Evolutionary conservation across 2,888 invertebrate species (phyloP).

Genomic region (Heteromurus nitidus): DNA sequence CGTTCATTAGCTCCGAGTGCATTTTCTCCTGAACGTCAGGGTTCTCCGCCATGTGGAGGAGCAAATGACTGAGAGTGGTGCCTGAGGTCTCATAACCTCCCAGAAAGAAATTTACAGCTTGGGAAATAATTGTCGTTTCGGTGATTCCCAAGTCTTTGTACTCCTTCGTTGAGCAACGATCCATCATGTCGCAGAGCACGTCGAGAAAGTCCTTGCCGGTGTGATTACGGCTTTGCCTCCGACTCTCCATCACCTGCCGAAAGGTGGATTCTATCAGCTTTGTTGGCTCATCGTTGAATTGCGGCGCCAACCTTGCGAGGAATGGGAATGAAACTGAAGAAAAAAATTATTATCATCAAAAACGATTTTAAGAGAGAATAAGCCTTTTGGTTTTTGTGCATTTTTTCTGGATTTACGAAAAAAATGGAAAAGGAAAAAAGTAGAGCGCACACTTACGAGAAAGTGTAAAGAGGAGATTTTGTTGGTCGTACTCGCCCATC

Average conservation of each 20-base stretch:
- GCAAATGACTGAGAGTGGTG: conserved; percentile 64
- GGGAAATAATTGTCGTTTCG: conserved; percentile 67
- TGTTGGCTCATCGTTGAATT: conserved; percentile 55
- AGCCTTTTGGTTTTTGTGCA: too few species aligned
- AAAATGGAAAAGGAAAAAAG: conserved; percentile 18
- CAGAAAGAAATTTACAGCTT: conserved; percentile 70
- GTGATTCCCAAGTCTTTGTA: conserved; percentile 61
- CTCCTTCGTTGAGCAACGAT: conserved; percentile 52
- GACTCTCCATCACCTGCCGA: conserved; percentile 52
- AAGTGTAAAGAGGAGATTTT: conserved; percentile 63
- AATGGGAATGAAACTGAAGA: conserved; percentile 68
- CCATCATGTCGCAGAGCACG: conserved; percentile 63
- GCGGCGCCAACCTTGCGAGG: conserved; percentile 61
- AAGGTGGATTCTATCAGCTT: conserved; percentile 66
- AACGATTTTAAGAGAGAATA: too few species aligned
- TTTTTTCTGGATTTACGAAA: too few species aligned
- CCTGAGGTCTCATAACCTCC: conserved; percentile 70
- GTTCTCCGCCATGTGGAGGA: conserved; percentile 66
- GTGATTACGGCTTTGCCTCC: conserved; percentile 47
- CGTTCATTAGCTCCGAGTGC: conserved; percentile 65
- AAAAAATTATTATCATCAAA: conserved; percentile 2
- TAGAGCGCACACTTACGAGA: conserved; percentile 64
- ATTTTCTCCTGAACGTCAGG: conserved; percentile 69
- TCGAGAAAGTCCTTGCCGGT: conserved; percentile 62
- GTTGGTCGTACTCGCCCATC: conserved; percentile 63